Percentiles rank a stretch among this genome's conserved stretches.
Conservation (phyloP, 2,113 vertebrate species). For the Colaptes auratus region DNA sequence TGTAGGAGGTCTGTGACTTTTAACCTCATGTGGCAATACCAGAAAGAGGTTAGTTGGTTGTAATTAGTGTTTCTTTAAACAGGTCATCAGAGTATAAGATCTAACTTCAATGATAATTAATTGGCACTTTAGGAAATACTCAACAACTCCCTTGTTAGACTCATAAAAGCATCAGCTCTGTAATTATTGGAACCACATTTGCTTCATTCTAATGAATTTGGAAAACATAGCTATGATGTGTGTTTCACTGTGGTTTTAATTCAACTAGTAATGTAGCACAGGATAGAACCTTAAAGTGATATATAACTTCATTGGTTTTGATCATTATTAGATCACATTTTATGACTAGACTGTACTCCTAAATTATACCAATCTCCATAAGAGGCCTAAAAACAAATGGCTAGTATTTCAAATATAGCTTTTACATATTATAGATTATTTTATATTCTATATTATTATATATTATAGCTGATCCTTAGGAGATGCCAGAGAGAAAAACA, state of each 20-base stretch:
- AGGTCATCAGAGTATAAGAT: not conserved
- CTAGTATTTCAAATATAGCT: not conserved
- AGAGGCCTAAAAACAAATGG: not conserved
- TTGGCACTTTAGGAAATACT: conserved; percentile 28
- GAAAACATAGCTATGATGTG: not conserved
- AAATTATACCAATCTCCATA: not conserved
- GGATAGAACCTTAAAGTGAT: not conserved
- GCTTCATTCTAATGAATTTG: not conserved
- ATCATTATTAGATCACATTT: not conserved
- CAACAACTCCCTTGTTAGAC: not conserved
- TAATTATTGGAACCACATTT: not conserved
- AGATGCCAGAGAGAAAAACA: not conserved
- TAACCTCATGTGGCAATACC: not conserved
- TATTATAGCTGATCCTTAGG: not conserved
- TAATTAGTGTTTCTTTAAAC: conserved; percentile 31
- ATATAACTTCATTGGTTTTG: not conserved
- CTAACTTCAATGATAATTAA: conserved; percentile 32
- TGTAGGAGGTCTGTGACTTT: not conserved
- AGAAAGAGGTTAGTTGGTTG: not conserved
- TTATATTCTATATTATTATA: not conserved
- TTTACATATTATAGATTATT: not conserved
- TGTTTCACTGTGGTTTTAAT: not conserved
- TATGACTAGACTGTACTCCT: not conserved
- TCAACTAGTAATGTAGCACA: not conserved
- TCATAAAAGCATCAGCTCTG: not conserved